Evolutionary conservation across 2,888 invertebrate species (phyloP), one percentile per base, ranked within the genome.

Genomic region (Zootermopsis nevadensis): DNA sequence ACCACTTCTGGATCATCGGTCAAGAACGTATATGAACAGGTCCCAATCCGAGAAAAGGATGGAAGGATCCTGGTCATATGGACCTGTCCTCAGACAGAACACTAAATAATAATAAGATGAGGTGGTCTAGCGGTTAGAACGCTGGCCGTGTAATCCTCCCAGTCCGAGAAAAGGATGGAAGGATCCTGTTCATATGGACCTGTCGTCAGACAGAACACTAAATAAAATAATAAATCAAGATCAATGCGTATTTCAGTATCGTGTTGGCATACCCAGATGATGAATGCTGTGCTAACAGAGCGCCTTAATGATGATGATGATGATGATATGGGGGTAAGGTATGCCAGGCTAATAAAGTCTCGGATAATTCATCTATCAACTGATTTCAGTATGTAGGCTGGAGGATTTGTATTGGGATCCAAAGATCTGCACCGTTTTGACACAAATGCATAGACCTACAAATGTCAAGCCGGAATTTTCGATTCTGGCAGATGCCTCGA

Each of bases 271-370:
- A 1, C n/a, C 66, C 27, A 66, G 69, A 8, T 69, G 69, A 69
- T 69, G 27, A 69, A 33, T 33, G 69, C 19, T 1, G 69, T 33
- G 31, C 33, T 69, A 69, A 69, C 10, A 31, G 69, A 30, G 33
- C 33, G 22, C 69, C 69, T 69, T 69, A 77, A 31, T 77, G 55
- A 77, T 7, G 60, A 79, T 77, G 55, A 77, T 7, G 60, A 79
- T 38, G 79, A 79, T 79, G 79, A 35, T 79, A 79, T 38, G 79
- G 48, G 79, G 79, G 60, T 79, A 66, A 79, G 79, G 79, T 38
- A 33, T 38, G 35, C 60, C 30, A 66, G 79, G n/a, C 35, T 60
- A 79, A 33, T 60, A 27, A 79, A 31, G 79, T 79, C 79, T 66
- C 79, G 55, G 79, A 6, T 27, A 79, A 79, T 79, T 79, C 66